A percentile compares a stretch with the other conserved stretches of the same genome.
Evolutionary conservation across 2,113 vertebrate genomes (phyloP).

Genomic region (Megalops atlanticus): DNA sequence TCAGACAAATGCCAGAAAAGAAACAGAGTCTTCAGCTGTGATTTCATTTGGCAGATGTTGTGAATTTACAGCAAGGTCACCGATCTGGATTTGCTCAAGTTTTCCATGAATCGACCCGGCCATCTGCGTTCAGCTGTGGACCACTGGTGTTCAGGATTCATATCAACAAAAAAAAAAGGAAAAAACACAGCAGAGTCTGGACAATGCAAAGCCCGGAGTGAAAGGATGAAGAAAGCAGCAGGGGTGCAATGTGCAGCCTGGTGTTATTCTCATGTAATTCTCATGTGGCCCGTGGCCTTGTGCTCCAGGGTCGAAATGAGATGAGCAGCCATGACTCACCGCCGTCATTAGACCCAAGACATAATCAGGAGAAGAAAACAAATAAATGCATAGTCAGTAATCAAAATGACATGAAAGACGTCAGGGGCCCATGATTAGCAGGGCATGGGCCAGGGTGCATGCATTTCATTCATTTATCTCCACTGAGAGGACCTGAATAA

Average conservation of each 20-base stretch:
- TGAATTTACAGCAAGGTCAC: too few species aligned
- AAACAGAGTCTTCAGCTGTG: neutral
- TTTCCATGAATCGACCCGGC: neutral
- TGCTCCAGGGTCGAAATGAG: neutral
- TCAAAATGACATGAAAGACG: neutral
- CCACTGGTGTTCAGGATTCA: neutral
- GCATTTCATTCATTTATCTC: neutral
- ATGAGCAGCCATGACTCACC: neutral
- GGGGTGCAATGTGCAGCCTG: neutral
- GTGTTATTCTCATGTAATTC: neutral
- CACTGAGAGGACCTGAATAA: neutral
- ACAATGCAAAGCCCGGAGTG: neutral
- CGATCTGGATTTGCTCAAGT: neutral
- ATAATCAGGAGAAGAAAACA: neutral
- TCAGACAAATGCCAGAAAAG: neutral
- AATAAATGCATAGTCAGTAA: conserved; percentile 2
- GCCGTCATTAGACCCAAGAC: neutral
- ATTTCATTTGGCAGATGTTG: neutral
- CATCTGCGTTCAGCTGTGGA: neutral
- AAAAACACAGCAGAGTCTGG: neutral
- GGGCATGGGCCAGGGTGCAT: neutral
- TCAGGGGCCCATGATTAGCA: neutral
- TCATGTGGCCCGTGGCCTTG: neutral
- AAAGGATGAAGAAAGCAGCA: neutral
- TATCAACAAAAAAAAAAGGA: neutral